Conservation (phyloP, 2,888 invertebrate genomes). For the Pseudococcus longispinus region DNA sequence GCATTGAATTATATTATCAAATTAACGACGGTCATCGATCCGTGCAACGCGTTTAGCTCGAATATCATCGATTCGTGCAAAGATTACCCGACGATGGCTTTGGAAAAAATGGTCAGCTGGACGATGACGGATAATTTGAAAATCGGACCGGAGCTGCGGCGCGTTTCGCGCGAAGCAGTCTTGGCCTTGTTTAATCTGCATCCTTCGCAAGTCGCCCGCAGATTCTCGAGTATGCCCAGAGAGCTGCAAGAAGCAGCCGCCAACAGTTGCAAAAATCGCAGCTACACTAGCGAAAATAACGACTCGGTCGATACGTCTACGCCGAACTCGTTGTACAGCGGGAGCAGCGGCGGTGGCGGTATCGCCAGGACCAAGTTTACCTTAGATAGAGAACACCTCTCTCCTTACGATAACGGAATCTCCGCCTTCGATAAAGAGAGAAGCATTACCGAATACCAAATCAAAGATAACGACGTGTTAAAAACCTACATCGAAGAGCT, state of each 20-base stretch:
- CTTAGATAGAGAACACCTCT: background rate
- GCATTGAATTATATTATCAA: slow-evolving; percentile 74
- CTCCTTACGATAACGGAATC: slow-evolving; percentile 20
- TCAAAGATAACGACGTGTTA: slow-evolving; percentile 38
- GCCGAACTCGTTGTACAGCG: background rate
- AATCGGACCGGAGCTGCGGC: slow-evolving; percentile 72
- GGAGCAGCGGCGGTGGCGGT: background rate
- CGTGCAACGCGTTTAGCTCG: slow-evolving; percentile 60
- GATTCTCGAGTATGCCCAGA: slow-evolving; percentile 76
- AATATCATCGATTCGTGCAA: slow-evolving; percentile 58
- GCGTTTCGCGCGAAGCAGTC: slow-evolving; percentile 71
- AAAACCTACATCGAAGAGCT: slow-evolving; percentile 41
- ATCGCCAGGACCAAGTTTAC: background rate
- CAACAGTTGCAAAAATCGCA: background rate
- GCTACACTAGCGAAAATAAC: background rate
- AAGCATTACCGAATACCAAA: background rate
- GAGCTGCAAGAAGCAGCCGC: slow-evolving; percentile 67
- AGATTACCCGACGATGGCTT: slow-evolving; percentile 69
- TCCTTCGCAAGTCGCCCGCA: slow-evolving; percentile 84
- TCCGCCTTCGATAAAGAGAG: background rate
- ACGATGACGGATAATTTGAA: slow-evolving; percentile 73
- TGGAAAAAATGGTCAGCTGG: slow-evolving; percentile 78
- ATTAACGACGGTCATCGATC: slow-evolving; percentile 66
- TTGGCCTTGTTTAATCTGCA: slow-evolving; percentile 90
- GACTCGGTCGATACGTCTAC: slow-evolving; percentile 5